Conservation (phyloP, 2,888 invertebrate species). For the Atrina japonica region DNA sequence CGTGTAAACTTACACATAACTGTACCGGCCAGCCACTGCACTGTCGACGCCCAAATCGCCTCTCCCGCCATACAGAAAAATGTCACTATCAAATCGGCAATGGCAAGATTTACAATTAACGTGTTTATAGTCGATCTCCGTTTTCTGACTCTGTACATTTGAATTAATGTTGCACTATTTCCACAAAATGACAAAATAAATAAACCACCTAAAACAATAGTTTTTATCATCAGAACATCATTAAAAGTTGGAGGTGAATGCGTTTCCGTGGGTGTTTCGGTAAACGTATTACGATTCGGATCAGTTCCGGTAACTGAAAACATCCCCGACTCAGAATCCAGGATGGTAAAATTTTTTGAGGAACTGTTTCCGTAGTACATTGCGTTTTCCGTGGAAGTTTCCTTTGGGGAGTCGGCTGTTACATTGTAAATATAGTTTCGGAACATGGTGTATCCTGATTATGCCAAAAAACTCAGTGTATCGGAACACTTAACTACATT, state of each 20-base stretch:
- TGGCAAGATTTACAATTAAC: constrained; percentile 90
- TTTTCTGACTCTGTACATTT: constrained; percentile 85
- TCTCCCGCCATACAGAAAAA: constrained; percentile 91
- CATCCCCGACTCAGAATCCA: no score
- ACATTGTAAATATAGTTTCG: no score
- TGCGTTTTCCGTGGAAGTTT: no score
- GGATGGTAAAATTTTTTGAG: no score
- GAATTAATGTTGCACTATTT: constrained; percentile 89
- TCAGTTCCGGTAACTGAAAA: no score
- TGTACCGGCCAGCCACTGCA: constrained; percentile 91
- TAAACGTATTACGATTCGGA: no score
- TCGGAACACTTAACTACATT: no score
- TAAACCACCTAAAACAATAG: constrained; percentile 86
- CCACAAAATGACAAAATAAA: constrained; percentile 88
- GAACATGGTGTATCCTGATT: no score
- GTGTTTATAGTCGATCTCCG: constrained; percentile 84
- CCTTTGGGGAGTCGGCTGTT: no score
- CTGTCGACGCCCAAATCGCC: constrained; percentile 90
- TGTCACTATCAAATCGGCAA: constrained; percentile 91
- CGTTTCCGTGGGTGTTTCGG: background rate
- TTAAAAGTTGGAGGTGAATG: constrained; percentile 84
- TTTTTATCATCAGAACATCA: constrained; percentile 85
- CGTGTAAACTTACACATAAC: constrained; percentile 90
- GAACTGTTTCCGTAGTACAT: no score
- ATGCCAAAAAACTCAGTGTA: no score